Evolutionary conservation across 2,113 vertebrate genomes (phyloP).

Genomic region (Pholis gunnellus): DNA sequence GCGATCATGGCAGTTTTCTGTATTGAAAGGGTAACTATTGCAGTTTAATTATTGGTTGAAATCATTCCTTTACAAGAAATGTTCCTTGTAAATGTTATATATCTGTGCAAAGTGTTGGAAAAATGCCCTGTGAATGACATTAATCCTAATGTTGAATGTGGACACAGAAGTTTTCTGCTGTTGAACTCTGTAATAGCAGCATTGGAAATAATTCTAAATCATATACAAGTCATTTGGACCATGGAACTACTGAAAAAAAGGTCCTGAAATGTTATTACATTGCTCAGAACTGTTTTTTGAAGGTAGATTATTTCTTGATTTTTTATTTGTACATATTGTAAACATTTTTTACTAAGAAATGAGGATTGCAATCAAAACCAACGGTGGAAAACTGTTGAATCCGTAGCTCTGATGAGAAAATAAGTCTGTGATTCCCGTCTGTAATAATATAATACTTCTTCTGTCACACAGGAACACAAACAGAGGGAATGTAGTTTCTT

Average conservation of each 20-base stretch:
- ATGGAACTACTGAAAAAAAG: background rate
- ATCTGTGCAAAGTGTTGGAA: background rate
- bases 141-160: background rate
- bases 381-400: background rate
- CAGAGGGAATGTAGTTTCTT: constrained; percentile 45
- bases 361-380: constrained; percentile 2
- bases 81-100: background rate
- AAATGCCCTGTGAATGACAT: background rate
- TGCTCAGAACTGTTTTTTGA: background rate
- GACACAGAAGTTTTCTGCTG: background rate
- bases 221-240: background rate
- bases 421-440: constrained; percentile 42
- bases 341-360: background rate
- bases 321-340: background rate
- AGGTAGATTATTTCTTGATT: background rate
- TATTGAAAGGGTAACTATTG: background rate
- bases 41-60: background rate
- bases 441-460: constrained; percentile 56
- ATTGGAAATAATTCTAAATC: background rate
- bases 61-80: background rate
- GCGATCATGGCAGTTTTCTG: background rate
- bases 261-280: background rate
- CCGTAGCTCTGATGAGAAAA: constrained; percentile 37
- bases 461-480: constrained; percentile 50
- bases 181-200: background rate